phyloP scores from a whole-genome alignment of 2,888 invertebrate species.

The Tuta absoluta region DNA sequence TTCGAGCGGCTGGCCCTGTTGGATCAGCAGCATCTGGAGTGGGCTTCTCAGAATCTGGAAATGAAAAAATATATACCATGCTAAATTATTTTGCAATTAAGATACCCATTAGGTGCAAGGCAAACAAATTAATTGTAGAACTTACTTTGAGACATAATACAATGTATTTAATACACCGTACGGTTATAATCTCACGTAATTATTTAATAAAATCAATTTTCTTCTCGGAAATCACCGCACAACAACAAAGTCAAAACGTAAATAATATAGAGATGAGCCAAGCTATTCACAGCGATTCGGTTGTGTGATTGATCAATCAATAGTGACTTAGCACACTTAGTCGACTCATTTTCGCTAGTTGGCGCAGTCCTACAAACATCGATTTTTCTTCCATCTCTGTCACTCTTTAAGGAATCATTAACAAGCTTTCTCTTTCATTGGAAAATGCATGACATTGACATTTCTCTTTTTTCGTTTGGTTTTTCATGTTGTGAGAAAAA shows the following conservation, averaged over 20 bases:
- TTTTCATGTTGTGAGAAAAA: background rate
- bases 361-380: background rate
- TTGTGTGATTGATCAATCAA: conserved; percentile 12
- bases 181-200: background rate
- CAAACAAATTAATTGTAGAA: conserved; percentile 23
- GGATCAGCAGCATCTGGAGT: conserved; percentile 83
- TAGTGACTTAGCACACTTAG: background rate
- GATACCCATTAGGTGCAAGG: background rate
- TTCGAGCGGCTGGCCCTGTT: conserved; percentile 88
- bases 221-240: background rate
- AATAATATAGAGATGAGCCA: background rate
- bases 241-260: conserved; percentile 12
- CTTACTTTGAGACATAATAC: conserved; percentile 67
- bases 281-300: background rate
- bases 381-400: background rate
- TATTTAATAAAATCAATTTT: background rate
- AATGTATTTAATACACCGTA: background rate
- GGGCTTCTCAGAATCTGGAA: conserved; percentile 70
- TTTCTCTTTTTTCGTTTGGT: background rate
- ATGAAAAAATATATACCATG: background rate
- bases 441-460: background rate
- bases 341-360: background rate
- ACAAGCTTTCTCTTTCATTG: background rate
- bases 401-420: background rate
- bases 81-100: background rate